Percentiles rank a stretch among this genome's conserved stretches.
phyloP scores from a whole-genome alignment of 2,888 invertebrate genomes.

The Ichneumon xanthorius region DNA sequence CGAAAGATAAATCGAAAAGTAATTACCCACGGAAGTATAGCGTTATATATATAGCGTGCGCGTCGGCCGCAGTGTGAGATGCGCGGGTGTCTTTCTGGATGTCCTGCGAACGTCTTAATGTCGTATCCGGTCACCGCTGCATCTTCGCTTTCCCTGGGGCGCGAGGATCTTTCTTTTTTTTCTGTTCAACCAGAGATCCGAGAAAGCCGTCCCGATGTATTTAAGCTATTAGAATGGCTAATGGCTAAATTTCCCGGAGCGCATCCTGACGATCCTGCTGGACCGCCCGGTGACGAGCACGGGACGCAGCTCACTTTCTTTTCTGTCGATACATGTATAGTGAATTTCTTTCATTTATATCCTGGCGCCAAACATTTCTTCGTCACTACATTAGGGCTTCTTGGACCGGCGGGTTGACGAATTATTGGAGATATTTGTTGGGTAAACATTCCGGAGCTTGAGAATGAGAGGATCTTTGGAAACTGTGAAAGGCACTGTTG shows the following conservation, averaged over 20 bases:
- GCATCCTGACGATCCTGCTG: constrained; percentile 40
- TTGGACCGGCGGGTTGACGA: constrained; percentile 24
- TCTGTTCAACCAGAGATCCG: constrained; percentile 29
- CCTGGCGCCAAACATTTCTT: constrained; percentile 64
- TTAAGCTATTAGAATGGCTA: constrained; percentile 45
- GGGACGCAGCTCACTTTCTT: constrained; percentile 46
- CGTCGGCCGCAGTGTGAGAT: constrained; percentile 10
- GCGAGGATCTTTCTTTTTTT: constrained; percentile 44
- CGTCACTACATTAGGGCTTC: constrained; percentile 54
- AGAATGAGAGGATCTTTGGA: neutral
- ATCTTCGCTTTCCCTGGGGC: constrained; percentile 45
- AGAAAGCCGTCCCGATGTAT: constrained; percentile 25
- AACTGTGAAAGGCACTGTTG: neutral
- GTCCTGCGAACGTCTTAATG: constrained; percentile 72
- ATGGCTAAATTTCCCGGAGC: constrained; percentile 54
- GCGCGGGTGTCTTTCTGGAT: constrained; percentile 2
- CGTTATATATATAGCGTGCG: neutral
- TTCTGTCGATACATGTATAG: constrained; percentile 47
- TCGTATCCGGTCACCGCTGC: constrained; percentile 61
- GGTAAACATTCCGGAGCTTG: neutral
- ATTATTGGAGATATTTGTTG: constrained; percentile 23
- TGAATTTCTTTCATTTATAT: constrained; percentile 33
- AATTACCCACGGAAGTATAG: constrained; percentile 73
- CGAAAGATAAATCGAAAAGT: constrained; percentile 80
- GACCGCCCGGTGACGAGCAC: constrained; percentile 59